phyloP scores from a whole-genome alignment of 2,797 vertebrate genomes.

The Lophotriccus pileatus region DNA sequence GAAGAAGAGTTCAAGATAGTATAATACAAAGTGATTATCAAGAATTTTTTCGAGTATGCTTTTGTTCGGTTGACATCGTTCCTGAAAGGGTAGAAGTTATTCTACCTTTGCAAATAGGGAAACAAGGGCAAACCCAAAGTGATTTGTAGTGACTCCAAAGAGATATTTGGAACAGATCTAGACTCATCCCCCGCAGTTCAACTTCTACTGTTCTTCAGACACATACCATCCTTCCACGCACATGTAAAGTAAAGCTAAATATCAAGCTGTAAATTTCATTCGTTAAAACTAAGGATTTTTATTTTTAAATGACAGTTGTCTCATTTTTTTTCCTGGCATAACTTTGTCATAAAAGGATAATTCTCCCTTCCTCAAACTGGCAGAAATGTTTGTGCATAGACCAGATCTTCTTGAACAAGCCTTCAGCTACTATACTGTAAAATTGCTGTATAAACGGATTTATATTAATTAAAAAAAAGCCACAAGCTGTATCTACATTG shows the following conservation, averaged over 20 bases:
- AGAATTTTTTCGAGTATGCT: background rate
- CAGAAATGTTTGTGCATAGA: background rate
- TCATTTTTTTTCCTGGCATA: background rate
- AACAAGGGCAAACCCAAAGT: background rate
- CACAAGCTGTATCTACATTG: background rate
- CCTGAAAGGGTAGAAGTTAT: background rate
- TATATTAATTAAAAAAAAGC: background rate
- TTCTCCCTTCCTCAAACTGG: background rate
- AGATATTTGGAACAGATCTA: background rate
- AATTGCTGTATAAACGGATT: background rate
- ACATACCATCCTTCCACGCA: background rate
- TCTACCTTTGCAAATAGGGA: background rate
- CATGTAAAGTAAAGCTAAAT: conserved; percentile 9
- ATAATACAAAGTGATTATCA: background rate
- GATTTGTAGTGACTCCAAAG: background rate
- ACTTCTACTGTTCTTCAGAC: background rate
- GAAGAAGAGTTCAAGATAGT: background rate
- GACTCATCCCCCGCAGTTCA: background rate
- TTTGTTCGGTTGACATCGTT: background rate
- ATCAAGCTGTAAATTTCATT: background rate
- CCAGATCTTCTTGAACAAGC: background rate
- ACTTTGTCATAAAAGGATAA: background rate
- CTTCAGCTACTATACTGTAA: background rate
- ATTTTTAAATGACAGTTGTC: conserved; percentile 21
- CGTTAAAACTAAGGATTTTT: background rate